Conservation (phyloP, 2,113 vertebrate species). For the Theropithecus gelada region DNA sequence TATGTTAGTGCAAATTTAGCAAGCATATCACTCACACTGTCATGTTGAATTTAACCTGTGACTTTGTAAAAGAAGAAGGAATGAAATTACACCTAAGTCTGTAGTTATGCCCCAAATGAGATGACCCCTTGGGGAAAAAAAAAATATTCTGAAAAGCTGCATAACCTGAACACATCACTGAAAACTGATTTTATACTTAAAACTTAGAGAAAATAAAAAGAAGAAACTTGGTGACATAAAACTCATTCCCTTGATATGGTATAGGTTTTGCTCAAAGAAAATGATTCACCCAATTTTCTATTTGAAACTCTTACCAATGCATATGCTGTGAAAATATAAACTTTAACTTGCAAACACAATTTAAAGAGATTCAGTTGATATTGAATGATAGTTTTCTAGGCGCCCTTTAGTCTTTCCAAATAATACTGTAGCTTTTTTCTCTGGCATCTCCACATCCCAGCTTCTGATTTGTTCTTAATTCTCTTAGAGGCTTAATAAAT, state of each 20-base stretch:
- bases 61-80: not conserved
- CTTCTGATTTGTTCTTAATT: not conserved
- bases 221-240: not conserved
- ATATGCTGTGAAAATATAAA: not conserved
- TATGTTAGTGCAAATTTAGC: constrained; percentile 38
- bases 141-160: not conserved
- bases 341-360: not conserved
- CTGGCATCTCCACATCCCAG: too few species aligned
- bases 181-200: not conserved
- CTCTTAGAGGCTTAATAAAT: constrained; percentile 60
- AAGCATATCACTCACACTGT: constrained; percentile 35
- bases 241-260: not conserved
- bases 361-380: not conserved
- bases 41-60: not conserved
- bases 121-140: not conserved
- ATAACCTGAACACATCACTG: not conserved
- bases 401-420: not conserved
- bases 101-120: not conserved
- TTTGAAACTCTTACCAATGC: not conserved
- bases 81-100: constrained; percentile 1
- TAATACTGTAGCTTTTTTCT: not conserved
- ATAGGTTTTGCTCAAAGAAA: not conserved
- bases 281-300: not conserved
- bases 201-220: not conserved
- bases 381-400: not conserved